phyloP scores from a whole-genome alignment of 1,140 invertebrate genomes.

The Drosophila elegans region DNA sequence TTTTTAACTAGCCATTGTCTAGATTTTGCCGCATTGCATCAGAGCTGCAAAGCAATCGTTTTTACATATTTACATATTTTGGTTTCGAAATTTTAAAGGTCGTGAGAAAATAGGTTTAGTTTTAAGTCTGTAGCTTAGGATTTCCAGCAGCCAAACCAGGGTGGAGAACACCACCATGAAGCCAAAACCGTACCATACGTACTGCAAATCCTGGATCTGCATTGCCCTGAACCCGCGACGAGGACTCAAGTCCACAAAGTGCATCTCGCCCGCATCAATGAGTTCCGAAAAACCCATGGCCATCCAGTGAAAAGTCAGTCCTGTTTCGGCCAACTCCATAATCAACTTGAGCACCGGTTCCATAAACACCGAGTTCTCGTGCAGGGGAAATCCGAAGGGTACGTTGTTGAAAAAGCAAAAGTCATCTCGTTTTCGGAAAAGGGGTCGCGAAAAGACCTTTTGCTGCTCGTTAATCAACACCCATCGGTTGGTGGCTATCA shows the following conservation, averaged over 20 bases:
- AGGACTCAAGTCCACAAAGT: constrained; percentile 56
- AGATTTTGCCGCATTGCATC: too few species aligned
- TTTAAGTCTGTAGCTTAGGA: constrained; percentile 2
- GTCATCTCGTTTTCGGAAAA: constrained; percentile 64
- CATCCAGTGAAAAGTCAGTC: constrained; percentile 51
- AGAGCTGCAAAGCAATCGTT: too few species aligned
- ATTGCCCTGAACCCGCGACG: constrained; percentile 60
- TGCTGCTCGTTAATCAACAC: constrained; percentile 67
- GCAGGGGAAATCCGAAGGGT: constrained; percentile 67
- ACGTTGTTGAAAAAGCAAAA: constrained; percentile 75
- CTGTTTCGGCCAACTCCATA: constrained; percentile 53
- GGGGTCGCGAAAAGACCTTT: constrained; percentile 58
- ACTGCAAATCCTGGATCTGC: constrained; percentile 68
- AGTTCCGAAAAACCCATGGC: constrained; percentile 53
- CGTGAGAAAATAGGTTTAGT: background rate
- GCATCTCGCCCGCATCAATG: constrained; percentile 60
- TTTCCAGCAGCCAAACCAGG: constrained; percentile 47
- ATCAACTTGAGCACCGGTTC: constrained; percentile 54
- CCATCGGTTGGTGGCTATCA: constrained; percentile 66
- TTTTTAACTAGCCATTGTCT: background rate
- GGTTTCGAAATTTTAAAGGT: too few species aligned
- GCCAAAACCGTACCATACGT: constrained; percentile 71
- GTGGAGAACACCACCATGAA: constrained; percentile 47
- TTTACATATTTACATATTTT: background rate
- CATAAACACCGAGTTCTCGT: constrained; percentile 71